Conservation (phyloP, 2,797 vertebrate species). For the Zonotrichia albicollis region DNA sequence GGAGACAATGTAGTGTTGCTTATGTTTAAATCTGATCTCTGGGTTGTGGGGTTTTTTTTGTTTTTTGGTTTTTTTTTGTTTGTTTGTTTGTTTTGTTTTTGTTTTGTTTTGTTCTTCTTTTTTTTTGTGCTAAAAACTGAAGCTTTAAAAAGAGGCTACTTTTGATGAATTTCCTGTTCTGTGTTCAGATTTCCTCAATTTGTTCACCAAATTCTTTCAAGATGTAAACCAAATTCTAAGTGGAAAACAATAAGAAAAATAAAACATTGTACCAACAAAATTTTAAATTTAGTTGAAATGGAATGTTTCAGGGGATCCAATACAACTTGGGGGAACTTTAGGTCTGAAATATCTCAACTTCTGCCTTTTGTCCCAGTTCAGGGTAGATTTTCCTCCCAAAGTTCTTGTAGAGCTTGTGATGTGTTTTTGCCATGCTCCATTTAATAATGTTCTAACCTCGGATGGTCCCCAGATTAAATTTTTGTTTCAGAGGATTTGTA, state of each 20-base stretch:
- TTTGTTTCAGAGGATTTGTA: neutral
- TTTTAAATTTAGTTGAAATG: neutral
- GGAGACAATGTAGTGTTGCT: neutral
- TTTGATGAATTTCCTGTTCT: neutral
- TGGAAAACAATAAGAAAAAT: neutral
- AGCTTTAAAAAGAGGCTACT: neutral
- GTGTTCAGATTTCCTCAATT: neutral
- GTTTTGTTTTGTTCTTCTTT: too few relatives aligned
- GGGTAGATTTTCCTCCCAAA: neutral
- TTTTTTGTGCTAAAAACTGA: neutral
- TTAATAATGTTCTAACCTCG: neutral
- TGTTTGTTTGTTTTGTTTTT: too few relatives aligned
- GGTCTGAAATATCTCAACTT: neutral
- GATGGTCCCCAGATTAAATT: neutral
- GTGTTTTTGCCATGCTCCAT: neutral
- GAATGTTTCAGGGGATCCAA: neutral
- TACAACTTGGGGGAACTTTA: neutral
- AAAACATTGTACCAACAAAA: neutral
- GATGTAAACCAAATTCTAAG: neutral
- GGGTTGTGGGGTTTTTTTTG: too few relatives aligned
- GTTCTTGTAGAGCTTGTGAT: neutral
- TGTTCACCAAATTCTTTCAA: neutral
- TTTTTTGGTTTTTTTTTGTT: neutral
- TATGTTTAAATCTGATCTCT: neutral
- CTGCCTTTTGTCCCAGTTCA: neutral